Evolutionary conservation across 2,113 vertebrate species (phyloP), one percentile per base, ranked within the genome.

Genomic region (Dicentrarchus labrax): DNA sequence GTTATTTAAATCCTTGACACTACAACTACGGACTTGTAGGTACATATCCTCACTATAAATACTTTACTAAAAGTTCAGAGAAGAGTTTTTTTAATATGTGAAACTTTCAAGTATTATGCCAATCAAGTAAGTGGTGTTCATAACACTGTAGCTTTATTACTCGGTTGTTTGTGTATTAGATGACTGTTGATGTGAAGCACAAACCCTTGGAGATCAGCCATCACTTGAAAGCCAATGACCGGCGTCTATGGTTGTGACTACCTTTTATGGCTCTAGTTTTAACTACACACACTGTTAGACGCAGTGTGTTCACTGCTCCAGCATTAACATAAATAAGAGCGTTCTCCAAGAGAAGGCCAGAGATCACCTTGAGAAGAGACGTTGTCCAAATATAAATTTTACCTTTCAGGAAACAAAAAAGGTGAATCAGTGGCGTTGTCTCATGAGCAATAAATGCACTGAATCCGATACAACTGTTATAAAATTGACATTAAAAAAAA

Each of bases 151-250:
- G 91, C 90, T 92, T 92, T 91, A 95, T 92, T 82, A 93, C 89
- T 83, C 69, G 91, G 87, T 89, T 87, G 84, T 93, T 47, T 89
- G 91, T 91, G 87, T 92, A 83, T 92, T 91, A 92, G 88, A 91
- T 87, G 92, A 95, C 92, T 95, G 93, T 94, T 93, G 89, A 91
- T 69, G 85, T 91, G 86, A 94, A 94, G 92, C 93, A 94, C 92
- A 94, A 92, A 91, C 84, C 82, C 80, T 88, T 89, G 90, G 91
- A 93, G 80, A 91, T 92, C 78, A 94, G 93, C 92, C 94, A 94
- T 94, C 89, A 84, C 81, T 90, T 66, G 82, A 88, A 88, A 92
- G 91, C 92, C 92, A 88, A 86, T 79, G 92, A 92, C 84, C 8
- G 72, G 78, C 62, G 48, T 87, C 82, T 89, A 56, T 82, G 67